Evolutionary conservation across 2,113 vertebrate species (phyloP), one percentile per base, ranked within the genome.

Genomic region (Marcusenius ussheri): DNA sequence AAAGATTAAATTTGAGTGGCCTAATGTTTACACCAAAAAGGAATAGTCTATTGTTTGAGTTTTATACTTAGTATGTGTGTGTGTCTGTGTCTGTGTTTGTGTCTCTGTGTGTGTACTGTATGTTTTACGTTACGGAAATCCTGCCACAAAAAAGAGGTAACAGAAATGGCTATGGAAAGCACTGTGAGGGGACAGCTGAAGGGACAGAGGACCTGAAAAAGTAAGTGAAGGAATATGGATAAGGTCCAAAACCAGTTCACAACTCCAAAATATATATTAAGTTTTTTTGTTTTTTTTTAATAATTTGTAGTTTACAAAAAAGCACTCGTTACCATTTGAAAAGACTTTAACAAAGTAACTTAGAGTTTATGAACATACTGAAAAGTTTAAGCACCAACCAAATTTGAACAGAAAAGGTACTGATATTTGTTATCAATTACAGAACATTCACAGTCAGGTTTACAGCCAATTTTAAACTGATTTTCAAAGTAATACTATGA

Each of bases 401-500:
- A 80, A 42, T 39, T 42, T 80, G 35, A 80, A 80, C 74, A 80
- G 6, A 39, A 56, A 96, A 96, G 91, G 94, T 95, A 95, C 95
- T 93, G 95, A 93, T 94, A 95, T 91, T 93, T 94, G 93, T 95
- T 94, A 88, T 62, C n/a, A 88, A 94, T 96, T 45, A 95, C 96
- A 96, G 94, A 90, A 95, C 95, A 97, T 93, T 94, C 95, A 95
- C 96, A 95, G 94, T 92, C 94, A 94, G 98, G 97, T 96, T 95
- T 97, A 98, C 96, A 98, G 93, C 94, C 95, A 62, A 88, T 97
- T 95, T 96, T 97, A 97, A 98, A 97, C 91, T 93, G 94, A 96
- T 93, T 95, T 94, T 95, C 95, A 98, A 98, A 97, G 96, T 93
- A 95, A 94, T 94, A 95, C 96, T 96, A 96, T 97, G 96, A 96